Evolutionary conservation across 2,888 invertebrate species (phyloP).

Genomic region (Leptinotarsa haldemani): DNA sequence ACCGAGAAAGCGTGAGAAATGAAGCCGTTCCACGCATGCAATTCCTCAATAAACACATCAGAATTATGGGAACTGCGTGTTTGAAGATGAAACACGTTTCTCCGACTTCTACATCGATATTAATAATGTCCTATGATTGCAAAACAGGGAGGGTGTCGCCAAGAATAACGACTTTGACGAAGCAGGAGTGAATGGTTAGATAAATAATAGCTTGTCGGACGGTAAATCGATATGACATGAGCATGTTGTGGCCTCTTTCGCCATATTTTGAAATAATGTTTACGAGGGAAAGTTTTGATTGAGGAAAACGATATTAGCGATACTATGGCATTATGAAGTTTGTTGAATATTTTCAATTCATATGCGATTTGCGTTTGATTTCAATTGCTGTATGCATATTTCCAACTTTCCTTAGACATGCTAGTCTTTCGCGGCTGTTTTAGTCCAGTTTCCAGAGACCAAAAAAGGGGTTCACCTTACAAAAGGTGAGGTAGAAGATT

Average conservation of each 20-base stretch:
- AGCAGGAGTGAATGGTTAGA: constrained; percentile 3
- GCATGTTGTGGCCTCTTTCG: neutral
- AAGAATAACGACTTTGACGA: constrained; percentile 18
- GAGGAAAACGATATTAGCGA: neutral
- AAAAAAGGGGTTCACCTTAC: too few relatives aligned
- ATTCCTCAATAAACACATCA: constrained; percentile 53
- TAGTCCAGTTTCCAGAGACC: too few relatives aligned
- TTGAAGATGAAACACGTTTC: constrained; percentile 40
- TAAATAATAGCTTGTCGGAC: neutral
- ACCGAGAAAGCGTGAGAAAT: constrained; percentile 57
- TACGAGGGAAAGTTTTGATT: neutral
- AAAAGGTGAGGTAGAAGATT: too few relatives aligned
- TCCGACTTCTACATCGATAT: constrained; percentile 35
- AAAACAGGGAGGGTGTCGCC: constrained; percentile 33
- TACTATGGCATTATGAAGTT: too few relatives aligned
- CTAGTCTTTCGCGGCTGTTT: too few relatives aligned
- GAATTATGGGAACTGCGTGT: constrained; percentile 45
- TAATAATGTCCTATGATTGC: constrained; percentile 38
- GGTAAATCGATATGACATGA: constrained; percentile 7
- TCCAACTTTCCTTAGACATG: too few relatives aligned
- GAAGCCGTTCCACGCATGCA: constrained; percentile 57
- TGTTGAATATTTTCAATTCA: too few relatives aligned
- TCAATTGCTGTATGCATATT: too few relatives aligned
- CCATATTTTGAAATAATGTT: neutral
- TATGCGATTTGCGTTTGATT: too few relatives aligned